A percentile compares a stretch with the other conserved stretches of the same genome.
phyloP scores from a whole-genome alignment of 2,113 vertebrate genomes.

The Scolopax mira region DNA sequence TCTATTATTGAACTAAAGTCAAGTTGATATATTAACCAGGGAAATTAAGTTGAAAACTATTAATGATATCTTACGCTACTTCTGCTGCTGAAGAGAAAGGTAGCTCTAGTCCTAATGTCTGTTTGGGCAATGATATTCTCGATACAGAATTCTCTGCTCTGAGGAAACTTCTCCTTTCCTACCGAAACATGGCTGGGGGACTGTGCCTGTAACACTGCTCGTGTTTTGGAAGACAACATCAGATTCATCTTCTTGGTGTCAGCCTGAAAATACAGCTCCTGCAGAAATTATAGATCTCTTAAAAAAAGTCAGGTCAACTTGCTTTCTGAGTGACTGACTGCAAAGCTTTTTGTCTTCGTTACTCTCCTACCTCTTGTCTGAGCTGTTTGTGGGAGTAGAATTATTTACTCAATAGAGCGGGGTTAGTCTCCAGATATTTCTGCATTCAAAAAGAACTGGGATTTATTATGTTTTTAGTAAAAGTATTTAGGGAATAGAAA shows the following conservation, averaged over 20 bases:
- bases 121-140: not conserved
- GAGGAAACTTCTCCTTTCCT: not conserved
- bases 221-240: not conserved
- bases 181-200: not conserved
- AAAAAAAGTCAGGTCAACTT: not conserved
- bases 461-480: not conserved
- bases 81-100: not conserved
- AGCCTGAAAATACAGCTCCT: not conserved
- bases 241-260: not conserved
- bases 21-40: not conserved
- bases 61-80: not conserved
- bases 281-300: not conserved
- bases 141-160: not conserved
- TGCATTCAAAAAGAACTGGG: not conserved
- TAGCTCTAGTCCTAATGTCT: not conserved
- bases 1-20: not conserved
- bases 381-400: not conserved
- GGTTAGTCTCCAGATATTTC: not conserved
- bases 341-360: not conserved
- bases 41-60: not conserved
- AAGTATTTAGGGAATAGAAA: not conserved
- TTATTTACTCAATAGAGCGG: rapidly evolving
- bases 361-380: not conserved
- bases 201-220: not conserved
- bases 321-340: not conserved